Evolutionary conservation across 2,888 invertebrate genomes (phyloP).

Genomic region (Pristionchus arcanus): DNA sequence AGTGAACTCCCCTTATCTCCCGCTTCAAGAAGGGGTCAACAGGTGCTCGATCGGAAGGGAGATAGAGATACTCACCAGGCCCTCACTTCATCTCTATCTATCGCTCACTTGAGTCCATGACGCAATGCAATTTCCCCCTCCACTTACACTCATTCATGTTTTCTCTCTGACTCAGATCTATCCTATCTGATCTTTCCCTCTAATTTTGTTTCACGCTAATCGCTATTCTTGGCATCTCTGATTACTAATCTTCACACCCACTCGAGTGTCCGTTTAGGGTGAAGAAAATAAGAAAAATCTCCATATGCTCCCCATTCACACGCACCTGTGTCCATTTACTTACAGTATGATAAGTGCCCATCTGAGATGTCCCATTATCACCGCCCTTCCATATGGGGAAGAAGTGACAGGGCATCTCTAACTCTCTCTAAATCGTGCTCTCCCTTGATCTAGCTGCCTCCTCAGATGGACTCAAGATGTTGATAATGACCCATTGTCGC

Average conservation of each 20-base stretch:
- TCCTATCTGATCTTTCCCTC: too few species aligned
- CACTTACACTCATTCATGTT: not conserved
- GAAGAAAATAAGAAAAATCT: not conserved
- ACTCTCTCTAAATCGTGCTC: not conserved
- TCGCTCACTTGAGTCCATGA: constrained; percentile 23
- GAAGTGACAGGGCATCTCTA: not conserved
- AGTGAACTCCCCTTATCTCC: constrained; percentile 15
- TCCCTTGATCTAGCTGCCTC: not conserved
- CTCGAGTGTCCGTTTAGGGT: not conserved
- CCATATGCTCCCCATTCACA: not conserved
- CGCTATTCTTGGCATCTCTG: too few species aligned
- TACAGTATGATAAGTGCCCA: not conserved
- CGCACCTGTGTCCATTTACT: constrained; percentile 4
- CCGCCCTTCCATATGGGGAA: not conserved
- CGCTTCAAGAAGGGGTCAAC: constrained; percentile 11
- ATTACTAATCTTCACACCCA: too few species aligned
- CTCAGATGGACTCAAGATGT: not conserved
- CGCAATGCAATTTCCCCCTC: not conserved
- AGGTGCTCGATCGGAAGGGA: constrained; percentile 23
- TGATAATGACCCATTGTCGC: not conserved
- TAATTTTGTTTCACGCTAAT: too few species aligned
- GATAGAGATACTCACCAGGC: constrained; percentile 26
- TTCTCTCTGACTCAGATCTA: not conserved
- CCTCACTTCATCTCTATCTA: constrained; percentile 13
- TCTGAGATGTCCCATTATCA: constrained; percentile 28